Conservation (phyloP, 1,140 invertebrate species). For the Aradophagus sp. region DNA sequence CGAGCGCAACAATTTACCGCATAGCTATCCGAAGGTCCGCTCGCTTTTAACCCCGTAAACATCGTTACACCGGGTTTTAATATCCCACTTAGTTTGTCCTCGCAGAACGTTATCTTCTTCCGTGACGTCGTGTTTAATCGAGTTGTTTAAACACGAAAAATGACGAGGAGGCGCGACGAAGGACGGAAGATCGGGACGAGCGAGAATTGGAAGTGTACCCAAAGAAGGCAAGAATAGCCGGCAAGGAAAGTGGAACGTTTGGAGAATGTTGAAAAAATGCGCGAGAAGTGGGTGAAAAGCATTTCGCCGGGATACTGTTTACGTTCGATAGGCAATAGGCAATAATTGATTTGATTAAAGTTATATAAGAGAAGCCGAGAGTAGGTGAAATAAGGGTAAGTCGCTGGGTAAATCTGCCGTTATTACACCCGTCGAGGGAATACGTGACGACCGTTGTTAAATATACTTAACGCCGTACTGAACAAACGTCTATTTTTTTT, state of each 20-base stretch:
- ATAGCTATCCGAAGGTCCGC: too few species aligned
- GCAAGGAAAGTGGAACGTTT: neutral
- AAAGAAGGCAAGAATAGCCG: too few species aligned
- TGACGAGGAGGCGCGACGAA: too few species aligned
- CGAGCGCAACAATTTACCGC: too few species aligned
- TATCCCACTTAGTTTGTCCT: too few species aligned
- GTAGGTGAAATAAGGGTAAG: conserved; percentile 36
- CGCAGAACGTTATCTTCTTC: too few species aligned
- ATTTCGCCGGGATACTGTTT: conserved; percentile 8
- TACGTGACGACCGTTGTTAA: conserved; percentile 12
- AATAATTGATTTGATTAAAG: conserved; percentile 49
- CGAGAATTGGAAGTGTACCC: too few species aligned
- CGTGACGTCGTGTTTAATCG: too few species aligned
- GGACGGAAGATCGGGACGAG: too few species aligned
- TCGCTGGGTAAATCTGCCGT: conserved; percentile 24
- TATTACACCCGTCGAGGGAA: conserved; percentile 11
- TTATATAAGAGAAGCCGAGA: conserved; percentile 44
- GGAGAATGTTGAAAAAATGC: conserved; percentile 10
- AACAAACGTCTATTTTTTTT: conserved; percentile 17
- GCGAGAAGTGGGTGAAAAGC: conserved; percentile 1
- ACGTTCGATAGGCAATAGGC: conserved; percentile 16
- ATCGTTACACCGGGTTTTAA: too few species aligned
- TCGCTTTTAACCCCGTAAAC: too few species aligned
- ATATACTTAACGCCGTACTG: neutral
- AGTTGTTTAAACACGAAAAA: too few species aligned